Conservation (phyloP, 2,113 vertebrate genomes). For the Hypanus sabinus region DNA sequence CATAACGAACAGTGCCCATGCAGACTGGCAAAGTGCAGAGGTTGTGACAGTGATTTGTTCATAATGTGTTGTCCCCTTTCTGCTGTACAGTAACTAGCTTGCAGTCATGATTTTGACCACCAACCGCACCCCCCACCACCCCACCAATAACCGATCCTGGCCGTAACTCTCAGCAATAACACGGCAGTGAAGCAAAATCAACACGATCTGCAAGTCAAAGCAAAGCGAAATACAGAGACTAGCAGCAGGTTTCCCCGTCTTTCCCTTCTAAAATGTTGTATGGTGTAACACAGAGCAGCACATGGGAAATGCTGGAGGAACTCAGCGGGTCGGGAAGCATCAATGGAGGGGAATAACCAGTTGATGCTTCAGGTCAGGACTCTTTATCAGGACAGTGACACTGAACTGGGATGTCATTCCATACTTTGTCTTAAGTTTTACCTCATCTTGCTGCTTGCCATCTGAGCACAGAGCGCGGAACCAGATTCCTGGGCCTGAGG, state of each 20-base stretch:
- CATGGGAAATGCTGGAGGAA: no score
- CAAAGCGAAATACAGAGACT: not conserved
- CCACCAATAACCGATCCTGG: not conserved
- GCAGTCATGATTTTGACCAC: not conserved
- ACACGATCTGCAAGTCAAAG: no score
- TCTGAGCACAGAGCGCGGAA: not conserved
- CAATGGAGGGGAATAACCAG: no score
- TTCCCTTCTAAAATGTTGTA: not conserved
- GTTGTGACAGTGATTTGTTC: not conserved
- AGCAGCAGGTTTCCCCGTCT: not conserved
- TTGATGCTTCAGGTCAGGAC: no score
- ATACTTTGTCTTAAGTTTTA: not conserved
- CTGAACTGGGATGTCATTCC: not conserved
- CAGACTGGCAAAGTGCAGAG: not conserved
- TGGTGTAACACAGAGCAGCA: not conserved
- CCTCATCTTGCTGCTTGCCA: not conserved
- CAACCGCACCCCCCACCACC: not conserved
- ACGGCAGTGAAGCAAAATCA: not conserved
- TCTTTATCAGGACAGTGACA: no score
- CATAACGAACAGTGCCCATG: not conserved
- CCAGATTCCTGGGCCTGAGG: no score
- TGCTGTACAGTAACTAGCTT: not conserved
- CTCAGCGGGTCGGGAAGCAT: no score
- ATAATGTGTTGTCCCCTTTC: not conserved
- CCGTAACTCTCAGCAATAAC: not conserved